Evolutionary conservation across 2,113 vertebrate genomes (phyloP), one percentile per base, ranked within the genome.

Genomic region (Nerophis lumbriciformis): DNA sequence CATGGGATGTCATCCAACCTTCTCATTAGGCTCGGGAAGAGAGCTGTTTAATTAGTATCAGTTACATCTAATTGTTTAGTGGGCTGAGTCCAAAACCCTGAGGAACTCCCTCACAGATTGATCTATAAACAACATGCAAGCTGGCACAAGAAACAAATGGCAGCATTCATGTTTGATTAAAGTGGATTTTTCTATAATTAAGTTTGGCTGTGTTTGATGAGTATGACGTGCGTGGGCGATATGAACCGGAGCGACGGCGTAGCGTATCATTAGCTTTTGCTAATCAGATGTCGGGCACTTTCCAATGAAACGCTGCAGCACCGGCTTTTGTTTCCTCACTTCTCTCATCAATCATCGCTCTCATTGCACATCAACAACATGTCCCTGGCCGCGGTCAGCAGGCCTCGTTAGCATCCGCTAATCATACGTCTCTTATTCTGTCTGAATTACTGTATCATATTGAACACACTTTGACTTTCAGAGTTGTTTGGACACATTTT

Each of bases 31-130:
- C 21, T 45, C 15, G n/a, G 11, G 15, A 42, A 48, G 8, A 36
- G 21, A 14, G 14, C 0, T 1, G 28, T 48, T 16, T 7, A 6
- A 48, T 1, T 5, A 36, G 2, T 13, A 35, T 37, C 1, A 12
- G 65, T 19, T 38, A 35, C 12, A 45, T 7, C 1, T 36, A 8
- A 15, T 35, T 42, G 5, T 10, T 47, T 38, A 2, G 11, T 39
- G 47, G 16, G 28, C 61, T 53, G 15, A 65, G 19, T 16, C 57
- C 13, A 59, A 14, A 49, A 6, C 63, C 59, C 59, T 62, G 62
- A 50, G 58, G 72, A 62, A 53, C 48, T n/a, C 53, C 57, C 6
- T n/a, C 11, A 50, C 50, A n/a, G 35, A 35, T 42, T 59, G 5
- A n/a, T 19, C 11, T 6, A 21, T 11, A 5, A 37, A 19, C 11